A percentile compares a stretch with the other conserved stretches of the same genome.
phyloP scores from a whole-genome alignment of 2,888 invertebrate genomes.

The Erebia epiphron region DNA sequence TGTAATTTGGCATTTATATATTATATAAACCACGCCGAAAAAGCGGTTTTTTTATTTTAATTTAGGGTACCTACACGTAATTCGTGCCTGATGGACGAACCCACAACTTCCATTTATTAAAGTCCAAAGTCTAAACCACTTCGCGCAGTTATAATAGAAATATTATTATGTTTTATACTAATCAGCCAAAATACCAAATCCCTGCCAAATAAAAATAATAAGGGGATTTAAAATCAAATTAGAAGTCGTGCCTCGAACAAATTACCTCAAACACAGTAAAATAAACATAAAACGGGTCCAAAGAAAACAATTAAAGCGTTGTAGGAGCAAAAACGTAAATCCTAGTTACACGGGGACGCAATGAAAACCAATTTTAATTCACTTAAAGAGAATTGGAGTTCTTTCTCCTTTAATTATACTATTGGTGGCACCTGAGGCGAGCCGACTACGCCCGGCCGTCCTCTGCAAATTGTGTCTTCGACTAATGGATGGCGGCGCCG shows the following conservation, averaged over 20 bases:
- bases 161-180: no score
- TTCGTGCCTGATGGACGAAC: no score
- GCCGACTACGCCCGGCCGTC: constrained; percentile 47
- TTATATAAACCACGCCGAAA: no score
- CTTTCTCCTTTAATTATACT: constrained; percentile 72
- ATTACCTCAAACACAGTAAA: constrained; percentile 37
- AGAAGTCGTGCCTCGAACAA: constrained; percentile 30
- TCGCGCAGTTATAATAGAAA: no score
- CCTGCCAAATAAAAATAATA: constrained; percentile 16
- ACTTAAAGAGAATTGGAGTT: constrained; percentile 59
- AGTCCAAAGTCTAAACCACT: no score
- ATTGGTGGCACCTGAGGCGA: constrained; percentile 70
- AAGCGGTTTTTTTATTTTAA: no score
- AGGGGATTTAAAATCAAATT: constrained; percentile 32
- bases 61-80: no score
- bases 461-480: constrained; percentile 61
- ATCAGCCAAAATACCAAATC: not conserved
- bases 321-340: constrained; percentile 46
- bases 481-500: constrained; percentile 47
- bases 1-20: no score
- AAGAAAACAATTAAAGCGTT: constrained; percentile 41
- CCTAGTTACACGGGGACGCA: constrained; percentile 44
- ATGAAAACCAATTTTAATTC: constrained; percentile 57
- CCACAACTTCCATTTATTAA: no score
- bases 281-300: constrained; percentile 40